Evolutionary conservation across 2,888 invertebrate species (phyloP).

Genomic region (Agrochola lychnidis): DNA sequence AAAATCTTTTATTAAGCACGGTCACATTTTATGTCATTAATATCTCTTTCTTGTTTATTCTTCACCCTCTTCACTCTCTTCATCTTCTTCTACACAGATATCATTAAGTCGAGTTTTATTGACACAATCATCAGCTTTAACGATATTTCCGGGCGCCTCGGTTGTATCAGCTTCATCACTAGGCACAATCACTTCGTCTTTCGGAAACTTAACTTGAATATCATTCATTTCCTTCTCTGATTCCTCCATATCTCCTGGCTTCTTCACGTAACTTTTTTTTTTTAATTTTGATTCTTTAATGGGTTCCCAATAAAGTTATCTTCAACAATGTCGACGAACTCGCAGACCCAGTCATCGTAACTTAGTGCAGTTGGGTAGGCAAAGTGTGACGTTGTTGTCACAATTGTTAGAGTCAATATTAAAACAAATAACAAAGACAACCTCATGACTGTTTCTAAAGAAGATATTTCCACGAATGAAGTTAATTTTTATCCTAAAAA

Average conservation of each 20-base stretch:
- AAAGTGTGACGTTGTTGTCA: not conserved
- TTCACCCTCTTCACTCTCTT: not conserved
- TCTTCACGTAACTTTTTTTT: too few species aligned
- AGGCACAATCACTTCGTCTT: not conserved
- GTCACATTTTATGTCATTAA: not conserved
- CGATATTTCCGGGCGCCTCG: accelerated
- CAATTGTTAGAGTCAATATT: not conserved
- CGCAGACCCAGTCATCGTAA: not conserved
- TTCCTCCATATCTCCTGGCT: not conserved
- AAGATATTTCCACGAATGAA: not conserved
- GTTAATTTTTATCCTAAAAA: not conserved
- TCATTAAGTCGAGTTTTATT: accelerated
- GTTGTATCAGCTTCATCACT: not conserved
- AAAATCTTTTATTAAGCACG: not conserved
- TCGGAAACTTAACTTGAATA: not conserved
- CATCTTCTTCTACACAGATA: not conserved
- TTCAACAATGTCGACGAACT: not conserved
- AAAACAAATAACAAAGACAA: not conserved
- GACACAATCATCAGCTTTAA: not conserved
- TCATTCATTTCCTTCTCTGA: not conserved
- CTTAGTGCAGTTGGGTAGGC: not conserved
- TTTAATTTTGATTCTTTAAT: not conserved
- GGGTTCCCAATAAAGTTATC: not conserved
- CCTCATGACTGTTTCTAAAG: not conserved
- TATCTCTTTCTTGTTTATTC: not conserved